Conservation (phyloP, 2,113 vertebrate genomes). For the Calyptommatus sinebrachiatus region DNA sequence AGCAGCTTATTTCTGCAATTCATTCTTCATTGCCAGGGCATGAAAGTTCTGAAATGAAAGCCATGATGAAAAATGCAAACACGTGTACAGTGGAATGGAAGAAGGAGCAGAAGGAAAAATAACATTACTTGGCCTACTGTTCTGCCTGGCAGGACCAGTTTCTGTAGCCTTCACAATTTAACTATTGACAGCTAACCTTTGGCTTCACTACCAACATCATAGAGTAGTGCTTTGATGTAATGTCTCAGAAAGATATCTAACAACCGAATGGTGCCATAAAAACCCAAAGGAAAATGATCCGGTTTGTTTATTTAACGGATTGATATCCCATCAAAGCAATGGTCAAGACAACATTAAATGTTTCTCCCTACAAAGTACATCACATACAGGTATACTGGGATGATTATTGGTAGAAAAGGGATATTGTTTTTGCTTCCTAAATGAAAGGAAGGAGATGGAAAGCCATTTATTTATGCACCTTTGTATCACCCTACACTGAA, state of each 20-base stretch:
- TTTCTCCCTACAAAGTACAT: too few species aligned
- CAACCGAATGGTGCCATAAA: conserved; percentile 1
- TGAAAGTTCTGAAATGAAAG: conserved; percentile 43
- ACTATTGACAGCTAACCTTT: conserved; percentile 15
- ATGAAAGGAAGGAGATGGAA: too few species aligned
- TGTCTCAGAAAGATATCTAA: conserved; percentile 1
- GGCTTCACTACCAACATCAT: conserved; percentile 18
- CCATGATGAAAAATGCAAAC: neutral
- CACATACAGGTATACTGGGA: neutral
- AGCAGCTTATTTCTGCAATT: conserved; percentile 29
- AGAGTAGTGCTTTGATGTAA: conserved; percentile 7
- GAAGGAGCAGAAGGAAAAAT: neutral
- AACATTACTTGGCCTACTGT: conserved; percentile 1
- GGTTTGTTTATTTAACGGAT: neutral
- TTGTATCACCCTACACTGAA: too few species aligned
- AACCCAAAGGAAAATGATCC: neutral
- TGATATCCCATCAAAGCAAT: neutral
- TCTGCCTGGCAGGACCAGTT: conserved; percentile 22
- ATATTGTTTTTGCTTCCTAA: too few species aligned
- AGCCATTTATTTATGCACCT: too few species aligned
- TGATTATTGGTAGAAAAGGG: too few species aligned
- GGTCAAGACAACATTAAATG: neutral
- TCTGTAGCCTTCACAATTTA: conserved; percentile 9
- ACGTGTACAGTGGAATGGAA: accelerated
- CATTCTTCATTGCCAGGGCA: neutral